Evolutionary conservation across 2,888 invertebrate genomes (phyloP).

Genomic region (Muschampia plurimacula): DNA sequence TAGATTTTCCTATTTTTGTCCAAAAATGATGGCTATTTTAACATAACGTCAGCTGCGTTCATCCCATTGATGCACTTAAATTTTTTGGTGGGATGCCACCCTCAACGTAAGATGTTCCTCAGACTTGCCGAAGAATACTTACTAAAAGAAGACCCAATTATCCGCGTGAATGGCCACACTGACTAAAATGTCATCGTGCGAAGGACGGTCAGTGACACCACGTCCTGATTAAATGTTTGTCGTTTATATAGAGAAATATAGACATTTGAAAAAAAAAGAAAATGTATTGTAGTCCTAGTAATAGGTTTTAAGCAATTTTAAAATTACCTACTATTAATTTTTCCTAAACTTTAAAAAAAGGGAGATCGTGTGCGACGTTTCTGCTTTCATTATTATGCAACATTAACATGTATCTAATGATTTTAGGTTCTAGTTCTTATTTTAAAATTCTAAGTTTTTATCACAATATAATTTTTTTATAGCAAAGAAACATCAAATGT

Average conservation of each 20-base stretch:
- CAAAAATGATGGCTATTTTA: neutral
- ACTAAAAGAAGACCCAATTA: constrained; percentile 16
- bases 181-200: neutral
- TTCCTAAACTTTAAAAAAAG: no score
- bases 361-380: no score
- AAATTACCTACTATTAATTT: no score
- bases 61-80: neutral
- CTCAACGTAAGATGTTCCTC: constrained; percentile 4
- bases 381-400: no score
- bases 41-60: neutral
- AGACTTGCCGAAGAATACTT: neutral
- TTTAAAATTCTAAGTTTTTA: no score
- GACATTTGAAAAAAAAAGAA: no score
- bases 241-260: constrained; percentile 73
- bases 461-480: no score
- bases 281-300: no score
- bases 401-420: no score
- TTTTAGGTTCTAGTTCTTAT: no score
- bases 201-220: neutral
- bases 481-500: no score
- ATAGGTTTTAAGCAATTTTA: no score
- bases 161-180: constrained; percentile 20
- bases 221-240: constrained; percentile 46
- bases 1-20: neutral
- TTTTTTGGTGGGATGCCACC: constrained; percentile 5